phyloP scores from a whole-genome alignment of 2,888 invertebrate species.

The Latrodectus elegans region DNA sequence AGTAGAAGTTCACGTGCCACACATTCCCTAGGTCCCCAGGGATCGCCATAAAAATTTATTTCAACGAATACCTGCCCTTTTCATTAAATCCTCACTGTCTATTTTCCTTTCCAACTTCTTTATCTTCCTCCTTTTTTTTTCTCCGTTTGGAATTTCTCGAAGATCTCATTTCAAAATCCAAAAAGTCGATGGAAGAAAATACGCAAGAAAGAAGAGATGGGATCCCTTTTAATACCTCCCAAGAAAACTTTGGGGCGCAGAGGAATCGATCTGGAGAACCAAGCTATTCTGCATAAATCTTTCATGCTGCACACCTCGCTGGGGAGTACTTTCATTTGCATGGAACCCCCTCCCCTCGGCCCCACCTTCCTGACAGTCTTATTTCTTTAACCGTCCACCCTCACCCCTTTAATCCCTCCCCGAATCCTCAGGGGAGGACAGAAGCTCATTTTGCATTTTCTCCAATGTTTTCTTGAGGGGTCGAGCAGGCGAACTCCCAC shows the following conservation, averaged over 20 bases:
- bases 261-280: constrained; percentile 43
- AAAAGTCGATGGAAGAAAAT: neutral
- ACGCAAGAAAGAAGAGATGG: constrained; percentile 23
- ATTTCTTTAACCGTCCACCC: constrained; percentile 33
- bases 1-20: no score
- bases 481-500: neutral
- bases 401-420: constrained; percentile 47
- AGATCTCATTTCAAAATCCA: constrained; percentile 23
- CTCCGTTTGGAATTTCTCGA: neutral
- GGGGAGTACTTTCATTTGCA: constrained; percentile 65
- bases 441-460: constrained; percentile 68
- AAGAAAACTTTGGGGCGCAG: constrained; percentile 20
- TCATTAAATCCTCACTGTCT: neutral
- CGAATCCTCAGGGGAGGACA: constrained; percentile 11
- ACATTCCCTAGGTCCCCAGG: no score
- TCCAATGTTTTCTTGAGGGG: constrained; percentile 22
- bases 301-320: constrained; percentile 60
- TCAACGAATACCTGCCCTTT: neutral
- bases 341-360: constrained; percentile 14
- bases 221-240: constrained; percentile 36
- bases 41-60: neutral
- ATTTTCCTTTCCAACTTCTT: neutral
- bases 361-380: neutral
- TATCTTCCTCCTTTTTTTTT: neutral
- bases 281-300: constrained; percentile 58